Evolutionary conservation across 2,797 vertebrate species (phyloP).

Genomic region (Sebastiscus albofasciatus): DNA sequence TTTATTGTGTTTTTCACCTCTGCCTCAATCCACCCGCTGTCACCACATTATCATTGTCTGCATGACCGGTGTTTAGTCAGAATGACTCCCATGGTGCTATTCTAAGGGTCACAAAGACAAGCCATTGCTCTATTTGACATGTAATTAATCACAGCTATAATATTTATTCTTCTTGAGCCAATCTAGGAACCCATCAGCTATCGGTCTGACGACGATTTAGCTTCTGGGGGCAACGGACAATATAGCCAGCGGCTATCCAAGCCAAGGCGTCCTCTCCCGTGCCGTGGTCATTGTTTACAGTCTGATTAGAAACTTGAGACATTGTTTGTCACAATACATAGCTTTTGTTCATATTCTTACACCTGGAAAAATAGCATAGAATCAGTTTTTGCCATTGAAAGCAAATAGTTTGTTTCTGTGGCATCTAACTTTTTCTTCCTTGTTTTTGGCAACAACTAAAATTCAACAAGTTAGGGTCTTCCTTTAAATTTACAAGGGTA

Average conservation of each 20-base stretch:
- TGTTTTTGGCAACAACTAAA: not conserved
- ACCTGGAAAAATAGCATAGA: not conserved
- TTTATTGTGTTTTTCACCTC: slow-evolving; percentile 12
- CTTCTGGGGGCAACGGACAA: not conserved
- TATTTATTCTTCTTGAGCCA: not conserved
- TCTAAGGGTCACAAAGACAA: slow-evolving; percentile 2
- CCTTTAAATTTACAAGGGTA: slow-evolving; percentile 26
- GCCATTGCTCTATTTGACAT: not conserved
- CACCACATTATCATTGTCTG: not conserved
- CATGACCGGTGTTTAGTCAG: not conserved
- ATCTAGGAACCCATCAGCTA: no score
- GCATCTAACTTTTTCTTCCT: not conserved
- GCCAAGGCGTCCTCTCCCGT: not conserved
- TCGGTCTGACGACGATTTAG: not conserved
- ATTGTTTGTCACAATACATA: no score
- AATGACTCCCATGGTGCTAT: not conserved
- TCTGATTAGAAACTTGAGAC: no score
- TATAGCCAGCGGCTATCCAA: not conserved
- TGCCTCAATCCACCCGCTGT: not conserved
- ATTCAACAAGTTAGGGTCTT: slow-evolving; percentile 17
- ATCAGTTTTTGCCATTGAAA: not conserved
- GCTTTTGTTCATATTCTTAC: not conserved
- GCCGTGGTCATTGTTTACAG: not conserved
- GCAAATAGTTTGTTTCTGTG: not conserved
- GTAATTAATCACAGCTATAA: not conserved